These are phyloP conservation scores for Neostethus bicornis DNA, from an alignment of 2,797 vertebrate genomes.

Conservation along the genomic window DNA sequence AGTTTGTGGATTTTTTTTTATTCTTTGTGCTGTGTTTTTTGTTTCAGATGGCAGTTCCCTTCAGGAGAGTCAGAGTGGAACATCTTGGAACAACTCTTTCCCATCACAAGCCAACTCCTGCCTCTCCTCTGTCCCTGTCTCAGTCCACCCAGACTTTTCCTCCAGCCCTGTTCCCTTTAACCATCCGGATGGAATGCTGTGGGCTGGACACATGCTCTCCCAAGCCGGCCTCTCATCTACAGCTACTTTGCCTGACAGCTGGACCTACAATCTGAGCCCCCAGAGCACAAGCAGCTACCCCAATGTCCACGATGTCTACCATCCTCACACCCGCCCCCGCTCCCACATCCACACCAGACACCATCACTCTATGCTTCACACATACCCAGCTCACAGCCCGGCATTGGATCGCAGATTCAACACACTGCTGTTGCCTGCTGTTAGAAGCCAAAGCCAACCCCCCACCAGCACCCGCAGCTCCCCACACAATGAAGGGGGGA, in stretches of 20 bases:
- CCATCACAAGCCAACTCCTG: conserved; percentile 85
- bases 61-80: conserved; percentile 84
- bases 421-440: conserved; percentile 87
- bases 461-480: conserved; percentile 84
- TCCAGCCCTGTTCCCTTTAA: conserved; percentile 85
- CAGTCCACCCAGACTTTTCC: conserved; percentile 89
- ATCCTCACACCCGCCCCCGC: conserved; percentile 83
- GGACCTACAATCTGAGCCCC: conserved; percentile 90
- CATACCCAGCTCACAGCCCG: conserved; percentile 80
- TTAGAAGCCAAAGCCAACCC: conserved; percentile 76
- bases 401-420: conserved; percentile 88
- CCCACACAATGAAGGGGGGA: conserved; percentile 82
- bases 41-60: conserved; percentile 85
- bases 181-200: conserved; percentile 84
- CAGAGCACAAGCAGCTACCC: conserved; percentile 88
- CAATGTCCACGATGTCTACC: conserved; percentile 91
- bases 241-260: conserved; percentile 85
- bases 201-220: conserved; percentile 88
- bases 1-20: conserved; percentile 1
- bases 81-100: conserved; percentile 90
- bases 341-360: conserved; percentile 80
- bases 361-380: conserved; percentile 86
- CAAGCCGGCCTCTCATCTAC: conserved; percentile 85
- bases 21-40: conserved; percentile 14
- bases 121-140: conserved; percentile 82